Conservation (phyloP, 2,113 vertebrate genomes). For the Empidonax traillii region DNA sequence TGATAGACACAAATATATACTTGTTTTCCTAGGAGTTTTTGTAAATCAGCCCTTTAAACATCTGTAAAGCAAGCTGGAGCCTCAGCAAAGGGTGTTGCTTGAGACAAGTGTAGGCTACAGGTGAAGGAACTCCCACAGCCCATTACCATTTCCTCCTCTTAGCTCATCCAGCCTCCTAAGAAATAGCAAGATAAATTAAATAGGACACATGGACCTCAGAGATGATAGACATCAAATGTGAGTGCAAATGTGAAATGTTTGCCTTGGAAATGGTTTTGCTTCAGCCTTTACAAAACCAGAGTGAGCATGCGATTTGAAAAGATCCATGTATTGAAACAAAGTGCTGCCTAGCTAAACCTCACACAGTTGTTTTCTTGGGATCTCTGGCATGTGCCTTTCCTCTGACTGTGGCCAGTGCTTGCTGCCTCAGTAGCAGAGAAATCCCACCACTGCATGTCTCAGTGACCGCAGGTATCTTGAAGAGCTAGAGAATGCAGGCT, state of each 20-base stretch:
- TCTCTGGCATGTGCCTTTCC: not conserved
- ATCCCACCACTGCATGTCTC: not conserved
- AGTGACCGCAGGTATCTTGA: not conserved
- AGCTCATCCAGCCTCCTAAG: not conserved
- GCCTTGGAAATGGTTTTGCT: not conserved
- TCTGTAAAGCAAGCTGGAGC: not conserved
- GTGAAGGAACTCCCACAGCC: not conserved
- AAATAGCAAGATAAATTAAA: not conserved
- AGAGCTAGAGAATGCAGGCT: not conserved
- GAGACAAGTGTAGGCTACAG: not conserved
- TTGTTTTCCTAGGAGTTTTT: not conserved
- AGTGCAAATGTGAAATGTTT: not conserved
- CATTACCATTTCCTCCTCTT: not conserved
- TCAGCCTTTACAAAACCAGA: not conserved
- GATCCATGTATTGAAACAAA: not conserved
- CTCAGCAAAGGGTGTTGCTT: not conserved
- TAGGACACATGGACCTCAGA: not conserved
- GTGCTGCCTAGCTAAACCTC: not conserved
- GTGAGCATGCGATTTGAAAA: accelerated
- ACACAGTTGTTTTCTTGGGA: not conserved
- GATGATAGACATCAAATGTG: not conserved
- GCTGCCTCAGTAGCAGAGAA: not conserved
- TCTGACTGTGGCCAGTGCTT: not conserved
- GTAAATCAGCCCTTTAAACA: not conserved
- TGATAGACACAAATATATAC: not conserved